phyloP scores from a whole-genome alignment of 2,888 invertebrate species.

The Biston betularia region DNA sequence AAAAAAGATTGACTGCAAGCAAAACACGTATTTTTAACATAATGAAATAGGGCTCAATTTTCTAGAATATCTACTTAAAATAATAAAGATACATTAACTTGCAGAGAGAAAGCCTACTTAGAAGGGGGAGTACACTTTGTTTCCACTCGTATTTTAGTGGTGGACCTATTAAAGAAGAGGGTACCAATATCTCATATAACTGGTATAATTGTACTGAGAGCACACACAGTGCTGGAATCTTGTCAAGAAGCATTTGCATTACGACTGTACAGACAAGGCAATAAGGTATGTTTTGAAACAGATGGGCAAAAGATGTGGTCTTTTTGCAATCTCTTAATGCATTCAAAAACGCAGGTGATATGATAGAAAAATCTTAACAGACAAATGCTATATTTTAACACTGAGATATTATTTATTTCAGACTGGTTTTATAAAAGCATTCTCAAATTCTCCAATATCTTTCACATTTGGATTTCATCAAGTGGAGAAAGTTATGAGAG shows the following conservation, averaged over 20 bases:
- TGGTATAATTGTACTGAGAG: constrained; percentile 96
- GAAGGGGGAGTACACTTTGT: constrained; percentile 98
- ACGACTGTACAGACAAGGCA: constrained; percentile 95
- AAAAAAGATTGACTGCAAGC: no score
- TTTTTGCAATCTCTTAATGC: background rate
- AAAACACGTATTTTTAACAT: no score
- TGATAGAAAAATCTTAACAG: no score
- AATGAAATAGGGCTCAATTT: no score
- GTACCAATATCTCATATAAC: constrained; percentile 95
- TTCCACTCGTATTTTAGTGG: constrained; percentile 97
- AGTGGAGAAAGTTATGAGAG: constrained; percentile 97
- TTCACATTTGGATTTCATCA: constrained; percentile 96
- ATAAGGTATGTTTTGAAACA: constrained; percentile 85
- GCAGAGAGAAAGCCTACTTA: constrained; percentile 92
- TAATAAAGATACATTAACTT: constrained; percentile 35
- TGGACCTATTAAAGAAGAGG: constrained; percentile 96
- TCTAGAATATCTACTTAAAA: no score
- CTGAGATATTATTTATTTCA: constrained; percentile 60
- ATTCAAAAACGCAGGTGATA: no score
- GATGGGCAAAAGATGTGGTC: background rate
- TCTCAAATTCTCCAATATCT: constrained; percentile 94
- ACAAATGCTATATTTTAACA: no score
- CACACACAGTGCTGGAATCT: constrained; percentile 94
- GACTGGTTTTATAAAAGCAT: constrained; percentile 98
- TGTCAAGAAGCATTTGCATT: constrained; percentile 98